phyloP scores from a whole-genome alignment of 2,797 vertebrate genomes.

The Acanthornis magna region DNA sequence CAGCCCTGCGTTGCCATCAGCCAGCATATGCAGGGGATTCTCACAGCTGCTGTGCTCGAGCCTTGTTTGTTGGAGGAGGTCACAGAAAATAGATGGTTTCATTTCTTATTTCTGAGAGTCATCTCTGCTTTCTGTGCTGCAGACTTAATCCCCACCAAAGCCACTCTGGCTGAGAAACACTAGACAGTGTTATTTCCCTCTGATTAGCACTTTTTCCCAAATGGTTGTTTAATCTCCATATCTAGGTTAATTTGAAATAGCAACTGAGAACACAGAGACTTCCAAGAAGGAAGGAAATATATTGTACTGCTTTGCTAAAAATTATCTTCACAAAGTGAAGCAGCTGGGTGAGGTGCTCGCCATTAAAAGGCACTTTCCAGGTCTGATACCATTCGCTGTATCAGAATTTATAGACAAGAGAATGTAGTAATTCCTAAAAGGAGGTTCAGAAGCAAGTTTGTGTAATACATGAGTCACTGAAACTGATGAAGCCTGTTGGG shows the following conservation, averaged over 20 bases:
- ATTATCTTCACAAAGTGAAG: neutral
- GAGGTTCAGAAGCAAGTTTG: neutral
- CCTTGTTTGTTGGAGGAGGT: slow-evolving; percentile 32
- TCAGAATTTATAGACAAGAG: neutral
- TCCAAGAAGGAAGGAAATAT: neutral
- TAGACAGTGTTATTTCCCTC: slow-evolving; percentile 20
- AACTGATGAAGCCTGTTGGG: neutral
- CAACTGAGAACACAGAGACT: slow-evolving; percentile 7
- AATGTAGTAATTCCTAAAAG: neutral
- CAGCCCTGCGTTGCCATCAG: slow-evolving; percentile 10
- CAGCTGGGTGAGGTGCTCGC: neutral
- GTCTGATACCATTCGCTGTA: neutral
- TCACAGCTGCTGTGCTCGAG: slow-evolving; percentile 47
- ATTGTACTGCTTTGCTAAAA: neutral
- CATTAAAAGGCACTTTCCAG: neutral
- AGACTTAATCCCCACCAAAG: slow-evolving; percentile 45
- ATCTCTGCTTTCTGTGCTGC: slow-evolving; percentile 3
- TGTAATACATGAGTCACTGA: neutral
- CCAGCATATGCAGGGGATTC: slow-evolving; percentile 40
- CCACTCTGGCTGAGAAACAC: slow-evolving; percentile 27
- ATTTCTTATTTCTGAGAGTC: slow-evolving; percentile 34
- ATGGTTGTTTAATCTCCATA: slow-evolving; percentile 44
- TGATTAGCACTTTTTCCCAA: slow-evolving; percentile 43
- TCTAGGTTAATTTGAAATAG: slow-evolving; percentile 53
- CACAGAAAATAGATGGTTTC: slow-evolving; percentile 55